Conservation (phyloP, 2,113 vertebrate genomes). For the Austrofundulus limnaeus region DNA sequence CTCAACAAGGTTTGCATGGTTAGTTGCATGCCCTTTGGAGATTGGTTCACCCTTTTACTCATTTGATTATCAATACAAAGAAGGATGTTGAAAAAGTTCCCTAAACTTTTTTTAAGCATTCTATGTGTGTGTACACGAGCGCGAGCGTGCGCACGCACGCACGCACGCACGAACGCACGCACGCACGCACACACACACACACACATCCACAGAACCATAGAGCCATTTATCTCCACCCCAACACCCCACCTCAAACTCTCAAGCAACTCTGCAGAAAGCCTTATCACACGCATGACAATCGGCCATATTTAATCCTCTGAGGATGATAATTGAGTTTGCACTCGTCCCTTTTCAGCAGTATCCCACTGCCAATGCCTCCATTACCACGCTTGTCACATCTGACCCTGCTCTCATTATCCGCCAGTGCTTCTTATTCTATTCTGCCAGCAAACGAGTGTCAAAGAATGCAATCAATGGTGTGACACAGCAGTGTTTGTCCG, state of each 20-base stretch:
- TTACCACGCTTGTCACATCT: slow-evolving; percentile 68
- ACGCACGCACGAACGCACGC: too few relatives aligned
- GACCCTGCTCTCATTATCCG: slow-evolving; percentile 43
- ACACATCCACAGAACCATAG: slow-evolving; percentile 22
- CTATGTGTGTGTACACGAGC: too few relatives aligned
- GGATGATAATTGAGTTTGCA: slow-evolving; percentile 73
- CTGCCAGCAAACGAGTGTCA: slow-evolving; percentile 29
- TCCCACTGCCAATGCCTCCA: slow-evolving; percentile 26
- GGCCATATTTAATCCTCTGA: slow-evolving; percentile 71
- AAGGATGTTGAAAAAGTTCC: not conserved
- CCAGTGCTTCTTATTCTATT: slow-evolving; percentile 13
- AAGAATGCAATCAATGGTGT: slow-evolving; percentile 13
- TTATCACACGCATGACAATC: slow-evolving; percentile 62
- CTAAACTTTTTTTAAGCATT: not conserved
- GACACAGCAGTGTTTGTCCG: slow-evolving; percentile 13
- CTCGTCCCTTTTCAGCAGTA: slow-evolving; percentile 53
- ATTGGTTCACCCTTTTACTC: not conserved
- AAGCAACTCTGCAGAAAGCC: slow-evolving; percentile 43
- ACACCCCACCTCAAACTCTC: slow-evolving; percentile 26
- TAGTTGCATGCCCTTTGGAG: not conserved
- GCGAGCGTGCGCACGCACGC: too few relatives aligned
- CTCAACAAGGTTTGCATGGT: not conserved
- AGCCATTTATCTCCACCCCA: slow-evolving; percentile 18
- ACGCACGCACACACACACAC: slow-evolving; percentile 17
- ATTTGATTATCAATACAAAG: not conserved